Evolutionary conservation across 1,140 invertebrate species (phyloP).

Genomic region (Subanguina moxae): DNA sequence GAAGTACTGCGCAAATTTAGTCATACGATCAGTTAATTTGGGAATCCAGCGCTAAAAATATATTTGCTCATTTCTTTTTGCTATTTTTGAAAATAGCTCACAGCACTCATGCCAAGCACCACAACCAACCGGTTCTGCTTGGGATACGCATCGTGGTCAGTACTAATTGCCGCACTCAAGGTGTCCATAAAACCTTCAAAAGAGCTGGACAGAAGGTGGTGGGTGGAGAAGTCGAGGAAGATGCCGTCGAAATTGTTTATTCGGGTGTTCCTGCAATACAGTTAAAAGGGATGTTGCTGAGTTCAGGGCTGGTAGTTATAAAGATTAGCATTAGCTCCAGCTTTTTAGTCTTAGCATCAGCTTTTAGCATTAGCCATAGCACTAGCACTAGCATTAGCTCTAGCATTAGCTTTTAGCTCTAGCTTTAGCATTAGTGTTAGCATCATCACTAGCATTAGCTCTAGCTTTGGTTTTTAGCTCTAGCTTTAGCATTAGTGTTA

Average conservation of each 20-base stretch:
- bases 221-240: neutral
- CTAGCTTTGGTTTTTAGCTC: too few species aligned
- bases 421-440: too few species aligned
- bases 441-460: too few species aligned
- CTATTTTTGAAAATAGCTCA: neutral
- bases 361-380: too few species aligned
- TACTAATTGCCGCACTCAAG: neutral
- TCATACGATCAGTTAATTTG: constrained; percentile 6
- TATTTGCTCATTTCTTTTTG: constrained; percentile 13
- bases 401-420: too few species aligned
- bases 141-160: neutral
- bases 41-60: constrained; percentile 3
- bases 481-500: too few species aligned
- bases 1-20: constrained; percentile 18
- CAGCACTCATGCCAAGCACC: constrained; percentile 1
- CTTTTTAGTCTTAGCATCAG: too few species aligned
- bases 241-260: neutral
- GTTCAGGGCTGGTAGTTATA: too few species aligned
- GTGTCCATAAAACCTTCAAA: neutral
- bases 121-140: neutral
- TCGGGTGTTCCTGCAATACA: neutral
- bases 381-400: too few species aligned
- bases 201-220: neutral
- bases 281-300: neutral
- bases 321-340: too few species aligned